These are phyloP conservation scores for Zaprionus lineosus DNA, from an alignment of 2,888 invertebrate genomes.

Conservation along the genomic window DNA sequence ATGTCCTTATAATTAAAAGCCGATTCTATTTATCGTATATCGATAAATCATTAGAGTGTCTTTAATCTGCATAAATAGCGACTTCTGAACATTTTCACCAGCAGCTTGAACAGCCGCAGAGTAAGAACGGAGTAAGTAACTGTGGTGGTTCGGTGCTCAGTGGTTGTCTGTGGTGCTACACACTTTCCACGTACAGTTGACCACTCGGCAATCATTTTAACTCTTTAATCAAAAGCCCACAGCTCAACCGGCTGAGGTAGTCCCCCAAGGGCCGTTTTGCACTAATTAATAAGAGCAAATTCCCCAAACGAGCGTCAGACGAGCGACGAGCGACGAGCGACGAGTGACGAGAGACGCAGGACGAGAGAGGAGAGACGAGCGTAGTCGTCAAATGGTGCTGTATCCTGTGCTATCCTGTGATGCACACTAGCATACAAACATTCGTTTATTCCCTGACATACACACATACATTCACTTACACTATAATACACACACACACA, in stretches of 20 bases:
- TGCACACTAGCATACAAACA: too few relatives aligned
- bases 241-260: constrained; percentile 39
- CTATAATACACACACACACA: neutral
- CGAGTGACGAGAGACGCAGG: constrained; percentile 33
- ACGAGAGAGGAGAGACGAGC: constrained; percentile 32
- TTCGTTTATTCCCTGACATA: too few relatives aligned
- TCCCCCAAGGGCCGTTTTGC: constrained; percentile 77
- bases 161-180: constrained; percentile 1
- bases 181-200: constrained; percentile 51
- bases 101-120: too few relatives aligned
- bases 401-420: constrained; percentile 9
- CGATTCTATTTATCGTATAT: too few relatives aligned
- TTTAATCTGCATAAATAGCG: too few relatives aligned
- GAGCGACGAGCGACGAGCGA: constrained; percentile 24
- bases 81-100: too few relatives aligned
- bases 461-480: constrained; percentile 13
- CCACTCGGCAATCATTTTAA: constrained; percentile 57
- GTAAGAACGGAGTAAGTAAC: neutral
- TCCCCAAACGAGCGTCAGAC: constrained; percentile 54
- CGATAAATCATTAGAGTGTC: too few relatives aligned
- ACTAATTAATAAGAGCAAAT: constrained; percentile 77
- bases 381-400: constrained; percentile 37
- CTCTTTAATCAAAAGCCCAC: constrained; percentile 69
- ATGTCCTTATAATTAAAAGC: too few relatives aligned
- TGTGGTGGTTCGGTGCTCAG: neutral